Evolutionary conservation across 2,888 invertebrate species (phyloP).

Genomic region (Drosophila fungiperda): DNA sequence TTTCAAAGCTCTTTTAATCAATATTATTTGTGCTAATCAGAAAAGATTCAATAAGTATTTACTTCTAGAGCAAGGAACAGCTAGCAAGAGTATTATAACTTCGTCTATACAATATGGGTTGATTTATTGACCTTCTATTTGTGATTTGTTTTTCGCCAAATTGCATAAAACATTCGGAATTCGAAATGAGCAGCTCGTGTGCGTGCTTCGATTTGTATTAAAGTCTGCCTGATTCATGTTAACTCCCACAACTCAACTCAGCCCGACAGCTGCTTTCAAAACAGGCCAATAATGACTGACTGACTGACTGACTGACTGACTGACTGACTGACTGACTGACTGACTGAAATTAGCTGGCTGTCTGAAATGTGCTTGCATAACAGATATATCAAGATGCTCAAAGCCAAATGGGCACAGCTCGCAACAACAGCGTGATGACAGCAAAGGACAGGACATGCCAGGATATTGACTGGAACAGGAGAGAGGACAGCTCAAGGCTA

Average conservation of each 20-base stretch:
- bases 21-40: neutral
- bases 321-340: slow-evolving; percentile 53
- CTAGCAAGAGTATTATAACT: slow-evolving; percentile 10
- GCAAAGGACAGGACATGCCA: neutral
- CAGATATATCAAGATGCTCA: slow-evolving; percentile 24
- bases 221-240: slow-evolving; percentile 53
- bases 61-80: too few relatives aligned
- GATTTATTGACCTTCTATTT: slow-evolving; percentile 29
- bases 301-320: too few relatives aligned
- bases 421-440: slow-evolving; percentile 55
- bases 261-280: slow-evolving; percentile 15
- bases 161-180: slow-evolving; percentile 67
- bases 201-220: slow-evolving; percentile 63
- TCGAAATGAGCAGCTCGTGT: slow-evolving; percentile 49
- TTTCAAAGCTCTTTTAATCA: neutral
- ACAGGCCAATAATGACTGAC: slow-evolving; percentile 65
- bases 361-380: slow-evolving; percentile 56
- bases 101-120: neutral
- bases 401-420: neutral
- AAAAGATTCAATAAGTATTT: neutral
- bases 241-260: slow-evolving; percentile 3
- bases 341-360: slow-evolving; percentile 61
- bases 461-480: slow-evolving; percentile 9
- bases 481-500: slow-evolving; percentile 28
- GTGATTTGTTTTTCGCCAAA: slow-evolving; percentile 73